Evolutionary conservation across 2,888 invertebrate species (phyloP), one percentile per base, ranked within the genome.

Genomic region (Micoletzkya japonica): DNA sequence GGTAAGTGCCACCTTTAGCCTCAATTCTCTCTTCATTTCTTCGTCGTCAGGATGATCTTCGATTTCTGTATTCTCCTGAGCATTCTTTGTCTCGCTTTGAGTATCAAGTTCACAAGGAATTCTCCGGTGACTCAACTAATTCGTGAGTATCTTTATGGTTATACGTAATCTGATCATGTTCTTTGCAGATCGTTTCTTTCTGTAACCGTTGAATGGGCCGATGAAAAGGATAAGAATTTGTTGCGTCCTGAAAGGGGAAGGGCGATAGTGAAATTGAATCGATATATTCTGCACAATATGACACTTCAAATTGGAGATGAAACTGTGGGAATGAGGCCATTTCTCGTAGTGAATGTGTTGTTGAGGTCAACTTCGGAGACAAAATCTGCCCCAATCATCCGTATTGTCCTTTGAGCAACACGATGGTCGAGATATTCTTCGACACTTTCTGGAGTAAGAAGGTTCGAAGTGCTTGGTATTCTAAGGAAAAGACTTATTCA

Each of bases 11-110:
- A n/a, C 1, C 52, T 58, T 60, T 69, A 69, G 71, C 17, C n/a
- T 58, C 36, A 32, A 1, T 14, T 28, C 32, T 32, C 7, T 28
- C 30, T 30, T 26, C 28, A 14, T 4, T 26, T 57, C 24, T 7
- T 52, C 20, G 24, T 52, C 6, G 77, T 63, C 71, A 85, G 81
- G 85, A 85, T 70, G 85, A 85, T 71, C 75, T 85, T 50, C 78
- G 85, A 1, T 84, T 85, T 72, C 73, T 85, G 20, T 85, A 85
- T 67, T 85, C 85, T 2, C 85, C 85, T 2, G 76, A 78, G 57
- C 72, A 82, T 58, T 83, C 85, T 20, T 76, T 78, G 36, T 82
- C 84, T 4, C 70, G 85, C 17, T 76, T 81, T 28, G 85, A 85
- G 59, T 85, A 85, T 66, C 76, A 80, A 39, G 74, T 85, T 26